phyloP scores from a whole-genome alignment of 2,888 invertebrate species.

The Phrixothrix hirtus region DNA sequence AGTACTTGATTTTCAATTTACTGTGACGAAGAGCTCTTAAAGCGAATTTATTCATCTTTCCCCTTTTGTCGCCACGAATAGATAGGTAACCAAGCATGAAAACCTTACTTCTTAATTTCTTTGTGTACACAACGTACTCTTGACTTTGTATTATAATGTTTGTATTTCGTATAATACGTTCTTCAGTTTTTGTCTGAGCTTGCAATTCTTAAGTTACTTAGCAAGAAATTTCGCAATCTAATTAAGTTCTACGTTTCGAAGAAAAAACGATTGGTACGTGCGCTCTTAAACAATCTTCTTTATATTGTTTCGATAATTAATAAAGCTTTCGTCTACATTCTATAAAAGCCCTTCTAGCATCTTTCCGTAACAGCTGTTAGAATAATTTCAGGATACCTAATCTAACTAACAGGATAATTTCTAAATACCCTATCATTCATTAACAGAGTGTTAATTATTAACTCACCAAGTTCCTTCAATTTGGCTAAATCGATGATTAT shows the following conservation, averaged over 20 bases:
- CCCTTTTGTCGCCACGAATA: constrained; percentile 8
- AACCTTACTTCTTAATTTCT: constrained; percentile 26
- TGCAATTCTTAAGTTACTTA: constrained; percentile 9
- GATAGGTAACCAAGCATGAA: constrained; percentile 20
- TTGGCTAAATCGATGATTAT: neutral
- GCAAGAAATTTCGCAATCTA: no score
- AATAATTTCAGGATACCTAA: constrained; percentile 39
- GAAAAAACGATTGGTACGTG: no score
- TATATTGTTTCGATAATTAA: constrained; percentile 42
- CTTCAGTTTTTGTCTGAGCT: constrained; percentile 10
- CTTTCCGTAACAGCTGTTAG: constrained; percentile 42
- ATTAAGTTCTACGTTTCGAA: no score
- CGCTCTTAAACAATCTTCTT: no score
- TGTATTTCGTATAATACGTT: constrained; percentile 20
- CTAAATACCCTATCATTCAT: constrained; percentile 28
- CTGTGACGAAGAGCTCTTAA: no score
- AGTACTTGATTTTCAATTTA: no score
- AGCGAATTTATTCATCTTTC: no score
- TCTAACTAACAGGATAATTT: constrained; percentile 32
- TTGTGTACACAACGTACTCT: constrained; percentile 22
- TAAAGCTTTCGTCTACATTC: constrained; percentile 30
- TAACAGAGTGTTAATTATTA: constrained; percentile 24
- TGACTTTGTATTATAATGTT: constrained; percentile 24
- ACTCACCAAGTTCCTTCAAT: no score
- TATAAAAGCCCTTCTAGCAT: constrained; percentile 35